Conservation (phyloP, 2,797 vertebrate genomes). For the Sebastes alutus region DNA sequence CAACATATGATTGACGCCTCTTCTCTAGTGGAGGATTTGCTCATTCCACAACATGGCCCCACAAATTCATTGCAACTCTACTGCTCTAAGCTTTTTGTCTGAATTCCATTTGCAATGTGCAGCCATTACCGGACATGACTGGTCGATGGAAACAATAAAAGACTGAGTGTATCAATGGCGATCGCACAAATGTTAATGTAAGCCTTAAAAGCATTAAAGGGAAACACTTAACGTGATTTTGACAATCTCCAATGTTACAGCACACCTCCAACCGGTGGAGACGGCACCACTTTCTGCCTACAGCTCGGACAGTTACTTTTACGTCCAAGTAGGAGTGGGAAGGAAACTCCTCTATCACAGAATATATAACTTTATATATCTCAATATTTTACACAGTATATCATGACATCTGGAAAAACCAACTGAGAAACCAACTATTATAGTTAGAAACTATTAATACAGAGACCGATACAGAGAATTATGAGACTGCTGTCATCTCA, state of each 20-base stretch:
- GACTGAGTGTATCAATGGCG: not conserved
- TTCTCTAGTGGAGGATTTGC: not conserved
- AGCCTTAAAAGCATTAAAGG: constrained; percentile 31
- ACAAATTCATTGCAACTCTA: not conserved
- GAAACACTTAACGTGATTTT: constrained; percentile 18
- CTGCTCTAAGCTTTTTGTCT: not conserved
- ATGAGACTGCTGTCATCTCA: too few species aligned
- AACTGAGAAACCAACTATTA: too few species aligned
- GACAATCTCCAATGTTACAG: not conserved
- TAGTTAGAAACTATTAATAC: too few species aligned
- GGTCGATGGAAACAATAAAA: not conserved
- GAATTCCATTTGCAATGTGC: not conserved
- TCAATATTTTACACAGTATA: not conserved
- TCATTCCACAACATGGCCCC: not conserved
- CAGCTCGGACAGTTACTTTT: not conserved
- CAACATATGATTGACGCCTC: not conserved
- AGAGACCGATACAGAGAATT: too few species aligned
- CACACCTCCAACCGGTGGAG: not conserved
- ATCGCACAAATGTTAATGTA: not conserved
- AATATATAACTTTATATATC: not conserved
- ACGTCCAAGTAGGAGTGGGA: not conserved
- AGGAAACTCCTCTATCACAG: not conserved
- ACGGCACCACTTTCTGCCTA: not conserved
- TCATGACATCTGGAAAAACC: too few species aligned
- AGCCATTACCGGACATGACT: not conserved